Conservation (phyloP, 2,888 invertebrate species). For the Cheilosia grossa region DNA sequence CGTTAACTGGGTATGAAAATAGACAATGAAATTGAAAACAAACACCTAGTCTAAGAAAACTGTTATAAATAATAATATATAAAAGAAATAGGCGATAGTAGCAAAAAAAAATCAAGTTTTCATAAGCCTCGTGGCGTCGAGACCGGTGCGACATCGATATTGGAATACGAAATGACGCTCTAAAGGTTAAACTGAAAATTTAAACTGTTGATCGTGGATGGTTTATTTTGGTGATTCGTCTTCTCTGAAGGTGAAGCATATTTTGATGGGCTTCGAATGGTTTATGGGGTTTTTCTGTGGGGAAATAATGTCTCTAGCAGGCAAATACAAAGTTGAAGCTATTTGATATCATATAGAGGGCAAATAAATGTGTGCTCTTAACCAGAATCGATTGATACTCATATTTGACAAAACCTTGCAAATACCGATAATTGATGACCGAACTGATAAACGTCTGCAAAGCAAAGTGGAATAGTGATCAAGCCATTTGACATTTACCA, state of each 20-base stretch:
- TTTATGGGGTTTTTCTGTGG: neutral
- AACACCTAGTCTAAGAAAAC: neutral
- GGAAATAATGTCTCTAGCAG: neutral
- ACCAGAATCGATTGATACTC: too few relatives aligned
- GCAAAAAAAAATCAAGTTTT: slow-evolving; percentile 9
- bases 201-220: slow-evolving; percentile 21
- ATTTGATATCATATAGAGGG: neutral
- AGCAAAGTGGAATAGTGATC: too few relatives aligned
- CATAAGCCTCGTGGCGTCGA: neutral
- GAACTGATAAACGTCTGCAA: too few relatives aligned
- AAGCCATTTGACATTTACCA: too few relatives aligned
- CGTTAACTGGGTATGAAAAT: neutral
- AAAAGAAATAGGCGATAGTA: slow-evolving; percentile 12
- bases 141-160: neutral
- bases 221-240: slow-evolving; percentile 7
- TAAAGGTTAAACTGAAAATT: slow-evolving; percentile 62
- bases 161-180: slow-evolving; percentile 58
- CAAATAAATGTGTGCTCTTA: neutral
- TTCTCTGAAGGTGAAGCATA: slow-evolving; percentile 57
- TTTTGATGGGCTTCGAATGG: slow-evolving; percentile 1
- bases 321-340: neutral
- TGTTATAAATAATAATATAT: neutral
- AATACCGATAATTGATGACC: too few relatives aligned
- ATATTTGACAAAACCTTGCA: too few relatives aligned
- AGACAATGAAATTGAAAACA: neutral